Evolutionary conservation across 2,797 vertebrate genomes (phyloP).

Genomic region (Chelon auratus): DNA sequence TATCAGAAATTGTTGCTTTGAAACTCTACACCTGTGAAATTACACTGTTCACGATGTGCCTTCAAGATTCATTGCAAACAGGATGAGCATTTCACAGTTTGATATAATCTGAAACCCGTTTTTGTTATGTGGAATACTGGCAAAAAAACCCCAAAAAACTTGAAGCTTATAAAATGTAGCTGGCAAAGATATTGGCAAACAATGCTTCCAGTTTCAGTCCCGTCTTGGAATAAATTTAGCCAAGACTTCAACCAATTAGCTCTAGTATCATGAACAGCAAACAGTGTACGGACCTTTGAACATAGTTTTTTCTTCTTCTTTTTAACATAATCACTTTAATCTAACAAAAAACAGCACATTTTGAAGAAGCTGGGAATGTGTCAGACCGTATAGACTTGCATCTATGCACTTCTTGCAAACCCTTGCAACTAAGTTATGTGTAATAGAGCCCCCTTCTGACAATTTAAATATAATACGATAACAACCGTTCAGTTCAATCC

Average conservation of each 20-base stretch:
- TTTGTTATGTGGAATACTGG: constrained; percentile 38
- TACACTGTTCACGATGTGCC: background rate
- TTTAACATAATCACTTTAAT: constrained; percentile 4
- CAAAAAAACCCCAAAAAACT: constrained; percentile 7
- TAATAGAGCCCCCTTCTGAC: background rate
- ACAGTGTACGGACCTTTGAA: constrained; percentile 30
- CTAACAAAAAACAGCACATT: constrained; percentile 12
- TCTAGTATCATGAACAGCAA: constrained; percentile 13
- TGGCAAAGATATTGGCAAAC: constrained; percentile 37
- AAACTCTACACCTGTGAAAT: constrained; percentile 22
- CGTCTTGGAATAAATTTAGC: constrained; percentile 37
- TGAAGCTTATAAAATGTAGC: constrained; percentile 22
- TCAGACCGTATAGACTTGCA: constrained; percentile 33
- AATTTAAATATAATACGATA: constrained; percentile 1
- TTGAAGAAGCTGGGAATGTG: constrained; percentile 19
- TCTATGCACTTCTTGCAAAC: constrained; percentile 37
- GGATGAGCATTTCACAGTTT: constrained; percentile 26
- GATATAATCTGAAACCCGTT: constrained; percentile 33
- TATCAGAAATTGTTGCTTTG: constrained; percentile 10
- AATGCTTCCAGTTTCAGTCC: constrained; percentile 32
- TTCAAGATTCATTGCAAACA: constrained; percentile 5
- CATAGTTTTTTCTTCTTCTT: constrained; percentile 15
- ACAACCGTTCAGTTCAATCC: background rate
- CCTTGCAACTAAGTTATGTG: too few species aligned
- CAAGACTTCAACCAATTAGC: constrained; percentile 29